Evolutionary conservation across 2,888 invertebrate genomes (phyloP).

Genomic region (Sarcophaga rosellei): DNA sequence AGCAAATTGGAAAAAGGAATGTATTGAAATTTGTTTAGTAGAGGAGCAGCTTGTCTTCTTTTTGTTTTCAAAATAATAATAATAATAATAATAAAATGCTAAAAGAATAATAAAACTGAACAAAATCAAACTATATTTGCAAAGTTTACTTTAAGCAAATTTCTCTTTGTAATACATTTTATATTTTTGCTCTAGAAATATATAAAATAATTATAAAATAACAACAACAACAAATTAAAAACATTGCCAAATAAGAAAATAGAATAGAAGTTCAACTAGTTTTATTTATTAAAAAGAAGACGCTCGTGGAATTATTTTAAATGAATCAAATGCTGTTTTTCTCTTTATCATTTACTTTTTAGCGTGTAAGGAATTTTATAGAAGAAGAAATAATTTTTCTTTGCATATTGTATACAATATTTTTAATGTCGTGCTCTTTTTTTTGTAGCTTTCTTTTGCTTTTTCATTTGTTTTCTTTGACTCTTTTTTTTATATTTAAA

Average conservation of each 20-base stretch:
- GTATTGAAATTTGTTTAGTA: neutral
- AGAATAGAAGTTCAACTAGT: conserved; percentile 33
- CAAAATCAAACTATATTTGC: too few species aligned
- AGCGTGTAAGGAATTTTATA: neutral
- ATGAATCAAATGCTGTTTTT: neutral
- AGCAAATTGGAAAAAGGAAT: too few species aligned
- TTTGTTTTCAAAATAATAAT: neutral
- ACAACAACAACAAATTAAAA: conserved; percentile 11
- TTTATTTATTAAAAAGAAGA: conserved; percentile 52
- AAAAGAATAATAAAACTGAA: neutral
- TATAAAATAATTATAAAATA: neutral
- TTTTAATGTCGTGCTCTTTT: conserved; percentile 75
- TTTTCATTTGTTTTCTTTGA: conserved; percentile 71
- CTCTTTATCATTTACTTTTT: neutral
- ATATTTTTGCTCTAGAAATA: neutral
- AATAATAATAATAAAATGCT: neutral
- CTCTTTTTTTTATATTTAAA: conserved; percentile 63
- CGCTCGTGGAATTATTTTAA: conserved; percentile 43
- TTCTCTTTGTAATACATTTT: neutral
- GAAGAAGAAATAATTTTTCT: neutral
- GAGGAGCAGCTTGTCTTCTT: neutral
- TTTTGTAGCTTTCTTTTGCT: conserved; percentile 74
- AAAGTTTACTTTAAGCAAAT: conserved; percentile 7
- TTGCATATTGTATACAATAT: neutral
- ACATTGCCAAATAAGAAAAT: neutral